Base-by-base conservation (phyloP, 2,113 vertebrate species). In the Cyanoderma ruficeps region DNA sequence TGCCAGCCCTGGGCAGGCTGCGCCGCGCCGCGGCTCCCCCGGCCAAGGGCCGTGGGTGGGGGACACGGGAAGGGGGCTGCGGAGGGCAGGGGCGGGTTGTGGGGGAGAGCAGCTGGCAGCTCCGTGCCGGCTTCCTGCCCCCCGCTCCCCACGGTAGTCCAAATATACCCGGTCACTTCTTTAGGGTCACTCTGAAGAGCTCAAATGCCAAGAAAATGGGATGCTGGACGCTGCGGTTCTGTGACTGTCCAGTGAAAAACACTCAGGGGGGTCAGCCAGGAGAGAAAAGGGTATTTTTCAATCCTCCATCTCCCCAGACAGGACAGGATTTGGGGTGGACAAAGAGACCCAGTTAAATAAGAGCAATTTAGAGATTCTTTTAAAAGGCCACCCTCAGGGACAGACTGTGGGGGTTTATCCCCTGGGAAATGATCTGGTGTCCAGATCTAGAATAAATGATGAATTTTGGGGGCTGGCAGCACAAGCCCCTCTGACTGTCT, bases 1-100 rank as follows among this genome's bases (percentile, higher is more conserved):
- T 64, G 94, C 89, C 94, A 94, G 96, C 71, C 61, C 85, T 81
- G 46, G 80, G 95, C 94, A 83, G 47, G 89, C 89, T 96, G 79
- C 57, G 44, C 61, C 20, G 35, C 64, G 42, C 18, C 24, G 87
- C 67, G 35, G 71, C 77, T 91, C 57, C 75, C 60, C 57, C 15
- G 35, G 82, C 33, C 0, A 85, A 79, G 71, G 76, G 81, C 76
- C 12, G 44, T 93, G 94, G 90, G 90, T 87, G 95, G 84, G 70
- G 44, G 77, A 37, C 1, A 18, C 7, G 9, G 35, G 55, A 67
- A 90, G 60, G 59, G 77, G 52, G 77, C 49, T 79, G 74, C 1
- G 4, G 37, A 33, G 64, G 31, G 37, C 59, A 18, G 24, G 4
- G 21, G 19, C n/a, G 7, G 11, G 11, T 1, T 0, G 1, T 10